These are phyloP conservation scores for Cheilosia urbana DNA, from an alignment of 2,888 invertebrate genomes.

Conservation along the genomic window DNA sequence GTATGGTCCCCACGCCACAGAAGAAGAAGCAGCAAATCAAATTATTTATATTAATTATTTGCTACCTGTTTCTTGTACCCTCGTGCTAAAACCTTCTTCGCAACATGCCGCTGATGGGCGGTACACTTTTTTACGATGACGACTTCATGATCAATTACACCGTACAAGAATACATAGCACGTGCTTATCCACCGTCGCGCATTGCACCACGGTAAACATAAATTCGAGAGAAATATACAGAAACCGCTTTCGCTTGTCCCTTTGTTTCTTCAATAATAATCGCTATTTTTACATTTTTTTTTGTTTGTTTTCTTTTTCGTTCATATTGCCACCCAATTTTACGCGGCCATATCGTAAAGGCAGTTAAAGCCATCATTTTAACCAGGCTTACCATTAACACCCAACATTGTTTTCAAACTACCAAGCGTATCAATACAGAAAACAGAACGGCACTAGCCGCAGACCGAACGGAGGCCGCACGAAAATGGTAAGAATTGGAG, in stretches of 20 bases:
- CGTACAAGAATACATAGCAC: slow-evolving; percentile 6
- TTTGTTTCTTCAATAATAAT: not conserved
- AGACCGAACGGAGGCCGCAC: not conserved
- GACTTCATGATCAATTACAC: slow-evolving; percentile 9
- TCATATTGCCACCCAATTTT: slow-evolving; percentile 34
- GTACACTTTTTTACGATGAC: not conserved
- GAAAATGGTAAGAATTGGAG: slow-evolving; percentile 18
- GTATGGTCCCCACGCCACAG: no score
- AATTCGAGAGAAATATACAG: not conserved
- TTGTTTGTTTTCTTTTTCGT: not conserved
- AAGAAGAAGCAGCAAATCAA: not conserved
- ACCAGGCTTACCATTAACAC: slow-evolving; percentile 32
- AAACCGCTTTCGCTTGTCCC: not conserved
- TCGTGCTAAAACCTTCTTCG: slow-evolving; percentile 45
- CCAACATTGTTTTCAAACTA: slow-evolving; percentile 19
- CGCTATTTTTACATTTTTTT: not conserved
- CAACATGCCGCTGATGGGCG: slow-evolving; percentile 3
- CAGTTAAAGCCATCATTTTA: slow-evolving; percentile 44
- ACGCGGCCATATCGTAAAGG: slow-evolving; percentile 14
- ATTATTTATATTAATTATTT: slow-evolving; percentile 22
- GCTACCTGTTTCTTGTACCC: slow-evolving; percentile 40
- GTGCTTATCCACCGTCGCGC: not conserved
- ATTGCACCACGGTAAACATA: not conserved
- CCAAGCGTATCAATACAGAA: slow-evolving; percentile 7
- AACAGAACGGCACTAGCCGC: slow-evolving; percentile 11